These are phyloP conservation scores for Astropecten irregularis DNA, from an alignment of 53 echinoderm and acorn worm genomes.

Conservation along the genomic window DNA sequence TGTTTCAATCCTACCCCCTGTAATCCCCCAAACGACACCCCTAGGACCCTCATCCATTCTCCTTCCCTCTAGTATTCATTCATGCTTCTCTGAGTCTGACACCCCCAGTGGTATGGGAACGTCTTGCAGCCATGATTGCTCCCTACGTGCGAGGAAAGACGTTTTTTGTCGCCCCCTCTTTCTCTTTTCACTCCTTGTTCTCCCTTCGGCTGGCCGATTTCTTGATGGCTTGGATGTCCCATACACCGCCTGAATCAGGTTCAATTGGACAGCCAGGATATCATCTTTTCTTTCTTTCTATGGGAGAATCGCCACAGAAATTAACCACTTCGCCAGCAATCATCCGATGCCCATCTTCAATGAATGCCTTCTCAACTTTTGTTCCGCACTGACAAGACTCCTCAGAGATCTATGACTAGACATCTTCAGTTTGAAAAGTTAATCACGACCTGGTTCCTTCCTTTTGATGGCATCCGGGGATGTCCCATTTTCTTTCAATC, in stretches of 20 bases:
- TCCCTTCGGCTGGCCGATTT: background rate
- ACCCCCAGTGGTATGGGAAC: constrained; percentile 13
- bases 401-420: too few species aligned
- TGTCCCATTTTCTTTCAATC: too few species aligned
- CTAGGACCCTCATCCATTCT: constrained; percentile 5
- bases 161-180: background rate
- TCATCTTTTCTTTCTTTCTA: too few species aligned
- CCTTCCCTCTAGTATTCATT: constrained; percentile 19
- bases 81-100: constrained; percentile 20
- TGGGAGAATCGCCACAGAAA: too few species aligned
- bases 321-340: constrained; percentile 14
- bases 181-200: background rate
- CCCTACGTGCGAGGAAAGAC: constrained; percentile 42
- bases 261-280: too few species aligned
- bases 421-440: too few species aligned
- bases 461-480: too few species aligned
- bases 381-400: too few species aligned
- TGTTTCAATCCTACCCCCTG: background rate
- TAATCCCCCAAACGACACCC: constrained; percentile 22
- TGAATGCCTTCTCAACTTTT: background rate
- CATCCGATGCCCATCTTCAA: background rate
- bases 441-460: too few species aligned
- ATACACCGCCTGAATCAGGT: too few species aligned
- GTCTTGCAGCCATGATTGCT: constrained; percentile 1
- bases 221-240: constrained; percentile 1